Base-by-base conservation (phyloP, 2,113 vertebrate genomes). In the Brachyhypopomus gauderio region DNA sequence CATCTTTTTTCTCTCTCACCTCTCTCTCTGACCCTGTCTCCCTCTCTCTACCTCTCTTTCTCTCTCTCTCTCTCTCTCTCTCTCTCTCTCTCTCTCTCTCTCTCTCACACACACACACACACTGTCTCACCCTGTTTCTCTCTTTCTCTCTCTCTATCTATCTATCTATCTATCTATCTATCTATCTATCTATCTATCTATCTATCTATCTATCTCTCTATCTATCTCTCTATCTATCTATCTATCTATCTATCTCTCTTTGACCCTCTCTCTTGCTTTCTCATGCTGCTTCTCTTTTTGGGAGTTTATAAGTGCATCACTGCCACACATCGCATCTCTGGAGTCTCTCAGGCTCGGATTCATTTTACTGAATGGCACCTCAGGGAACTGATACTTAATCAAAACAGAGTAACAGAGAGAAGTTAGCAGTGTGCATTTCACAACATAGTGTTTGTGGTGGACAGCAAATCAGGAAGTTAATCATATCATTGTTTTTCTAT, bases 351-450 rank as follows among this genome's bases (percentile, higher is more conserved):
- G 79, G 67, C 60, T 82, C 45, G 66, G 79, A 79, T 80, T 83
- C 78, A 85, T 85, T 79, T 83, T 77, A 77, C 73, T 80, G 55
- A 83, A 85, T 64, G 77, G 73, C 73, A 59, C 52, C 78, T 70
- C 69, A 25, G 84, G 84, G 84, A 85, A 34, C 41, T 41, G 69
- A 64, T 77, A 73, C 52, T 80, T 85, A 83, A 85, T 85, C 81
- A 85, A 85, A 79, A 48, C 59, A 83, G 83, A 83, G 84, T 55
- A 71, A 34, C 72, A 22, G 60, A 70, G 75, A 83, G 52, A 78
- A 45, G 22, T 36, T 76, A 71, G 67, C 74, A 41, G 63, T 63
- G 56, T 34, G 73, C 27, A 36, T 63, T 69, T 36, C n/a, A 11
- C 41, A 34, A 64, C 66, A 64, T n/a, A 62, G 36, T 62, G 34